Evolutionary conservation across 2,888 invertebrate species (phyloP).

Genomic region (Eupithecia tripunctaria): DNA sequence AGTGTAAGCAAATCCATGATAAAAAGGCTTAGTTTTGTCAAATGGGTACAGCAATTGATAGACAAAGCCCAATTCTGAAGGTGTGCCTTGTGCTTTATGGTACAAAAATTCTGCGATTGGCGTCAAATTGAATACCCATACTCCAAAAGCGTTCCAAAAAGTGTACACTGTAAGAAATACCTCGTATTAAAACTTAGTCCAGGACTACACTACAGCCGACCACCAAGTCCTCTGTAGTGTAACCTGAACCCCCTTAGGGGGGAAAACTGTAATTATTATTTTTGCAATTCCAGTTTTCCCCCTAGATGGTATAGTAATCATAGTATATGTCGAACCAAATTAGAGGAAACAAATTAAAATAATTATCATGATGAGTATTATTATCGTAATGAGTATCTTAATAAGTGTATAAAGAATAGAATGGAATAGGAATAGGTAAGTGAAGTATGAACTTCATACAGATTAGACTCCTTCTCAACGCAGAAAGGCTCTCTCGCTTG

Average conservation of each 20-base stretch:
- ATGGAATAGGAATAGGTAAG: not conserved
- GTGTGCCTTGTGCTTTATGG: slow-evolving; percentile 53
- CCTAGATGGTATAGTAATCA: too few relatives aligned
- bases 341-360: too few relatives aligned
- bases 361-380: too few relatives aligned
- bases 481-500: slow-evolving; percentile 61
- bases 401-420: too few relatives aligned
- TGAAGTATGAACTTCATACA: slow-evolving; percentile 50
- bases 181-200: not conserved
- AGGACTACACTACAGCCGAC: not conserved
- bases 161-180: slow-evolving; percentile 63
- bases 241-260: too few relatives aligned
- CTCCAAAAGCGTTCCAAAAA: slow-evolving; percentile 66
- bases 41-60: slow-evolving; percentile 71
- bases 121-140: slow-evolving; percentile 66
- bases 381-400: too few relatives aligned
- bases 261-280: too few relatives aligned
- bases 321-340: too few relatives aligned
- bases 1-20: slow-evolving; percentile 61
- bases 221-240: not conserved
- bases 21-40: slow-evolving; percentile 64
- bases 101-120: slow-evolving; percentile 63
- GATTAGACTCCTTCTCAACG: slow-evolving; percentile 61
- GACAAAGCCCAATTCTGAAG: slow-evolving; percentile 62
- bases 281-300: too few relatives aligned